phyloP scores from a whole-genome alignment of 2,888 invertebrate genomes.

The Cantharis rufa region DNA sequence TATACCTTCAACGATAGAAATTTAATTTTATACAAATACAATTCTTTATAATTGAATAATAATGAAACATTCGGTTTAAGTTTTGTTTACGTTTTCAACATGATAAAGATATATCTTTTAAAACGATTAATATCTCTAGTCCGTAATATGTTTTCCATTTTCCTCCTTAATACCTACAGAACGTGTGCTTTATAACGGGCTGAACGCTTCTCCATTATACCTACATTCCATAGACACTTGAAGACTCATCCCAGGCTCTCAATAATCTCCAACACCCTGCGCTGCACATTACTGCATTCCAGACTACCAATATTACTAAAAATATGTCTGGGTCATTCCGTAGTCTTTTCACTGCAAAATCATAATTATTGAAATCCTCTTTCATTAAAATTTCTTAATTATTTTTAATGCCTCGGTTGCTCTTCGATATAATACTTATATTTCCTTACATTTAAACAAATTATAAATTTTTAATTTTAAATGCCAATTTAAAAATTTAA shows the following conservation, averaged over 20 bases:
- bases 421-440: background rate
- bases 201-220: constrained; percentile 38
- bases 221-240: constrained; percentile 42
- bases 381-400: constrained; percentile 3
- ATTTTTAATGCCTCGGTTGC: background rate
- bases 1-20: background rate
- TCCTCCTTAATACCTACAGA: constrained; percentile 21
- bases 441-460: background rate
- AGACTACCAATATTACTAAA: constrained; percentile 52
- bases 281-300: constrained; percentile 55
- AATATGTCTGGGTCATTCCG: constrained; percentile 39
- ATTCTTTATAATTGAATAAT: background rate
- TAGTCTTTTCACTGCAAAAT: constrained; percentile 36
- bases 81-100: background rate
- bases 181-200: constrained; percentile 29
- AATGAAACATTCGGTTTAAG: background rate
- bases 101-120: background rate
- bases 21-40: background rate
- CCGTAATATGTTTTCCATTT: constrained; percentile 29
- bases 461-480: background rate
- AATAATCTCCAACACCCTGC: constrained; percentile 38
- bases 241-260: constrained; percentile 34
- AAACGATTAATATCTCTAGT: constrained; percentile 28
- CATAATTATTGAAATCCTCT: constrained; percentile 12
- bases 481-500: background rate